These are phyloP conservation scores for Galleria mellonella DNA, from an alignment of 1,140 invertebrate genomes.

Conservation along the genomic window DNA sequence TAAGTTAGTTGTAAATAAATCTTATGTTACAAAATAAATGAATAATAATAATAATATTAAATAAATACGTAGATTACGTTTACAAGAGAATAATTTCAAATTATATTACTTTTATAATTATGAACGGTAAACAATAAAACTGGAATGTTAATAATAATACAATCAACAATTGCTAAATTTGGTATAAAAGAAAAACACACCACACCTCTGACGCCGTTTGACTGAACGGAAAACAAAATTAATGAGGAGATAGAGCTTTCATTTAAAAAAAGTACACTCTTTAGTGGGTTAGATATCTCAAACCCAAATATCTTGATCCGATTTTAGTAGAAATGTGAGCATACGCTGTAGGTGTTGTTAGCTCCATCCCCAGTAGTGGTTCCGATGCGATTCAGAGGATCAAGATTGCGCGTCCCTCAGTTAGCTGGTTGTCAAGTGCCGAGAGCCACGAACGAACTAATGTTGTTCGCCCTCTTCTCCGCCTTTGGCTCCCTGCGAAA, in stretches of 20 bases:
- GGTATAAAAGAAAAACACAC: slow-evolving; percentile 61
- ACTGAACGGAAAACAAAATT: slow-evolving; percentile 24
- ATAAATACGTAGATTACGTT: slow-evolving; percentile 44
- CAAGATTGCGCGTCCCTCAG: slow-evolving; percentile 63
- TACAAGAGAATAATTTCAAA: slow-evolving; percentile 52
- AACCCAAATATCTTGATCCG: slow-evolving; percentile 37
- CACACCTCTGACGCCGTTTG: slow-evolving; percentile 33
- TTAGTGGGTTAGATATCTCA: slow-evolving; percentile 12
- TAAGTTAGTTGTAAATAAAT: slow-evolving; percentile 73
- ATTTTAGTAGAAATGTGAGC: slow-evolving; percentile 26
- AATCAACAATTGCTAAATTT: slow-evolving; percentile 63
- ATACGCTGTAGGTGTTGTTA: slow-evolving; percentile 18
- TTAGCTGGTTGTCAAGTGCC: slow-evolving; percentile 74
- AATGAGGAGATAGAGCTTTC: slow-evolving; percentile 44
- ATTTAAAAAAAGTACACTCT: slow-evolving; percentile 4
- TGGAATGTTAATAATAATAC: slow-evolving; percentile 71
- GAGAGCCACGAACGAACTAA: slow-evolving; percentile 73
- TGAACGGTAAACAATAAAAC: slow-evolving; percentile 61
- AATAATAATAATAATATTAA: slow-evolving; percentile 57
- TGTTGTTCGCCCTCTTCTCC: slow-evolving; percentile 75
- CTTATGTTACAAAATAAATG: slow-evolving; percentile 65
- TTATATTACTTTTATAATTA: slow-evolving; percentile 51
- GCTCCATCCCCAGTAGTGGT: slow-evolving; percentile 35
- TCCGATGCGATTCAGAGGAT: slow-evolving; percentile 50
- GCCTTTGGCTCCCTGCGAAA: slow-evolving; percentile 71